These are phyloP conservation scores for Hemibagrus guttatus DNA, from an alignment of 2,797 vertebrate genomes.

Conservation along the genomic window DNA sequence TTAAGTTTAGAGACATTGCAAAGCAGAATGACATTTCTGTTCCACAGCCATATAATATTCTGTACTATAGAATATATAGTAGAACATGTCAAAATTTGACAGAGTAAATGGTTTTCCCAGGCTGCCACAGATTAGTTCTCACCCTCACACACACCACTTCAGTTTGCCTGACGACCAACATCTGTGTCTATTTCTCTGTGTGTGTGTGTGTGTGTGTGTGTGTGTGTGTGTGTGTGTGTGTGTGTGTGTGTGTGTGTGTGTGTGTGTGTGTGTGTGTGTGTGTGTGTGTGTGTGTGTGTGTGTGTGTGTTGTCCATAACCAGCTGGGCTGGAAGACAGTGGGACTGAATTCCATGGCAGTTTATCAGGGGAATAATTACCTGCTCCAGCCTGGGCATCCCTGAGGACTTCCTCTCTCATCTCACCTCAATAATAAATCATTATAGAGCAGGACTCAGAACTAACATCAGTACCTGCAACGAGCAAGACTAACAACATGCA, in stretches of 20 bases:
- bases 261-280: slow-evolving; percentile 19
- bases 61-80: not conserved
- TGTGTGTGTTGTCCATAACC: slow-evolving; percentile 21
- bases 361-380: slow-evolving; percentile 65
- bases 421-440: slow-evolving; percentile 68
- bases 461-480: slow-evolving; percentile 52
- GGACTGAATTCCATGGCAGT: slow-evolving; percentile 63
- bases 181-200: slow-evolving; percentile 23
- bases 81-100: not conserved
- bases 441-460: slow-evolving; percentile 56
- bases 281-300: slow-evolving; percentile 9
- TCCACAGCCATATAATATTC: not conserved
- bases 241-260: slow-evolving; percentile 10
- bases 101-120: not conserved
- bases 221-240: slow-evolving; percentile 13
- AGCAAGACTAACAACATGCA: slow-evolving; percentile 43
- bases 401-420: slow-evolving; percentile 59
- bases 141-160: not conserved
- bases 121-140: not conserved
- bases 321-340: slow-evolving; percentile 41
- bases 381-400: slow-evolving; percentile 58
- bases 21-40: not conserved
- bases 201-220: slow-evolving; percentile 12
- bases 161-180: not conserved
- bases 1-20: not conserved